phyloP scores from a whole-genome alignment of 1,140 invertebrate species.

The Orchestia grillus region DNA sequence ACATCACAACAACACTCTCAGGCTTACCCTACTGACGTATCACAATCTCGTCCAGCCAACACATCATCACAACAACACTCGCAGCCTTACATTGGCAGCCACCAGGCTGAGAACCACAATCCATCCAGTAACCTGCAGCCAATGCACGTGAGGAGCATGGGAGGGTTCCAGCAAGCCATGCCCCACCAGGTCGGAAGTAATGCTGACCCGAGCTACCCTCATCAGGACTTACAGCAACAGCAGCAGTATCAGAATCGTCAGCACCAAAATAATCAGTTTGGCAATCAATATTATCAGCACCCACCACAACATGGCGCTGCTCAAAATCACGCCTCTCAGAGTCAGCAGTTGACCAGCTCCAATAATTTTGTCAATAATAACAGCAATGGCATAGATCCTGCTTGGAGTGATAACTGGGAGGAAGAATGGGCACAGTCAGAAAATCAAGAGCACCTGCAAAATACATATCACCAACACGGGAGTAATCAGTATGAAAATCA shows the following conservation, averaged over 20 bases:
- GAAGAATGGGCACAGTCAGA: background rate
- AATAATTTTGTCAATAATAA: conserved; percentile 31
- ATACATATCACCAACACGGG: background rate
- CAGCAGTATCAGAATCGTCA: background rate
- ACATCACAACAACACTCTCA: no score
- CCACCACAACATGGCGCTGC: background rate
- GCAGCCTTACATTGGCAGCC: background rate
- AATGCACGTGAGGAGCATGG: background rate
- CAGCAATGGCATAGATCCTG: background rate
- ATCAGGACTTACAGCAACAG: background rate
- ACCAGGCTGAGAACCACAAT: background rate
- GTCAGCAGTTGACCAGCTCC: background rate
- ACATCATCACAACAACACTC: background rate
- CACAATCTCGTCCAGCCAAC: no score
- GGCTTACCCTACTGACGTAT: no score
- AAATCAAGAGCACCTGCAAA: background rate
- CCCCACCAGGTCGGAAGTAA: background rate
- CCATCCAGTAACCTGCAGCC: background rate
- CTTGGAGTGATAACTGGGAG: conserved; percentile 43
- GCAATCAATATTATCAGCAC: background rate
- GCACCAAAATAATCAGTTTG: background rate
- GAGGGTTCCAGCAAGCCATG: background rate
- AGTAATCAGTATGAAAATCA: background rate
- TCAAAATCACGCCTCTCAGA: background rate
- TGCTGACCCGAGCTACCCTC: background rate